phyloP scores from a whole-genome alignment of 2,113 vertebrate species.

The Halcyon senegalensis region DNA sequence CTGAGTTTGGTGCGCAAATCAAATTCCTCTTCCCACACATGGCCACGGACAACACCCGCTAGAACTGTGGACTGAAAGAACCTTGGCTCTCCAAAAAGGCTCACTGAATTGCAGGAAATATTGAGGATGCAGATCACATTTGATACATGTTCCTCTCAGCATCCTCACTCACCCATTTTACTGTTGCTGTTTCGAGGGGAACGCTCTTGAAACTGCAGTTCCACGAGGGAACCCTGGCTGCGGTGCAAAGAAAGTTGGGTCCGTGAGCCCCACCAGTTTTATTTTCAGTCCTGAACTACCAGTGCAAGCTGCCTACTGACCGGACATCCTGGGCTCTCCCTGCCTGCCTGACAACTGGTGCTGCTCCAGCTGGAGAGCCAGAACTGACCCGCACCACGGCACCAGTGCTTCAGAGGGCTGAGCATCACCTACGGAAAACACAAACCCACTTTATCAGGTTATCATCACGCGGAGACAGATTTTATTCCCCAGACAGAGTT shows the following conservation, averaged over 20 bases:
- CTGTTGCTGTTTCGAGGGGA: not conserved
- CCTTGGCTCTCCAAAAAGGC: not conserved
- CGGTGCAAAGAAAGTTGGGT: not conserved
- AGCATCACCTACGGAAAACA: not conserved
- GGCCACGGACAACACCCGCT: not conserved
- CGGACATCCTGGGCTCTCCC: not conserved
- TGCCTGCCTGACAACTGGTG: not conserved
- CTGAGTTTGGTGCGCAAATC: not conserved
- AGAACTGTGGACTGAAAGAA: not conserved
- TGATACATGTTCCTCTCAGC: not conserved
- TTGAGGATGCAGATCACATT: not conserved
- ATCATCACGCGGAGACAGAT: not conserved
- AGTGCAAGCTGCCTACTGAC: not conserved
- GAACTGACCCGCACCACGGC: not conserved
- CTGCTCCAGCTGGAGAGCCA: not conserved
- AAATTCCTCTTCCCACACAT: not conserved
- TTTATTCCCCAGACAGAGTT: not conserved
- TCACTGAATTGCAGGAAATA: not conserved
- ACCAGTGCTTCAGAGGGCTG: not conserved
- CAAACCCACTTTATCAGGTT: not conserved
- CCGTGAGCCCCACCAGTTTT: fast-evolving
- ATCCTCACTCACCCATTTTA: not conserved
- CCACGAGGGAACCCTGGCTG: fast-evolving
- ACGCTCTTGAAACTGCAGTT: not conserved
- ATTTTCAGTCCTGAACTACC: not conserved